These are phyloP conservation scores for Paramormyrops hopkinsi DNA, from an alignment of 2,797 vertebrate genomes.

Conservation along the genomic window DNA sequence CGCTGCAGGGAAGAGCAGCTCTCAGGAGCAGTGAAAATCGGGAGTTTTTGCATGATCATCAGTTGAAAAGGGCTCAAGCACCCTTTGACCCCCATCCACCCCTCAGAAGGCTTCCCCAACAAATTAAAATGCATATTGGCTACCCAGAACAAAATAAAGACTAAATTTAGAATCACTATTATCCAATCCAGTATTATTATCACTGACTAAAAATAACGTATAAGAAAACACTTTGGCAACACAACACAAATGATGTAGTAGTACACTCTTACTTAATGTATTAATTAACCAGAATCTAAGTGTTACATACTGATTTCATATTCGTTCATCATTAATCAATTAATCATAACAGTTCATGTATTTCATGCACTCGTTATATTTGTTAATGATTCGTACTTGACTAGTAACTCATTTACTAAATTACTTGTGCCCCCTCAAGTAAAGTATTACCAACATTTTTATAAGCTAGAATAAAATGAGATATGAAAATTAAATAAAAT, in stretches of 20 bases:
- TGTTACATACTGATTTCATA: neutral
- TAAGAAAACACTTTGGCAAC: neutral
- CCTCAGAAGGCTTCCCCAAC: neutral
- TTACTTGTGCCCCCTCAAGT: too few relatives aligned
- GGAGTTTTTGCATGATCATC: neutral
- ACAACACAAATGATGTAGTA: neutral
- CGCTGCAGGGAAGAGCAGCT: neutral
- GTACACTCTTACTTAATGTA: neutral
- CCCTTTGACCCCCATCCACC: neutral
- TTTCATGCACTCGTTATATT: neutral
- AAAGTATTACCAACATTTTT: neutral
- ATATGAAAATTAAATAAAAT: neutral
- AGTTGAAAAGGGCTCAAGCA: neutral
- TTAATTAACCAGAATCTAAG: neutral
- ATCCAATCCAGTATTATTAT: neutral
- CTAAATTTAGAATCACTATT: neutral
- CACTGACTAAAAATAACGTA: neutral
- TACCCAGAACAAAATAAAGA: neutral
- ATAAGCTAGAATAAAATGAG: neutral
- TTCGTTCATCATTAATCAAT: neutral
- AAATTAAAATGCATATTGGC: neutral
- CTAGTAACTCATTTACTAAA: neutral
- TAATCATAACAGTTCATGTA: neutral
- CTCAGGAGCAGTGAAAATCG: neutral
- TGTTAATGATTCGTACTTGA: too few relatives aligned